Evolutionary conservation across 1,140 invertebrate species (phyloP).

Genomic region (Brachystomella parvula): DNA sequence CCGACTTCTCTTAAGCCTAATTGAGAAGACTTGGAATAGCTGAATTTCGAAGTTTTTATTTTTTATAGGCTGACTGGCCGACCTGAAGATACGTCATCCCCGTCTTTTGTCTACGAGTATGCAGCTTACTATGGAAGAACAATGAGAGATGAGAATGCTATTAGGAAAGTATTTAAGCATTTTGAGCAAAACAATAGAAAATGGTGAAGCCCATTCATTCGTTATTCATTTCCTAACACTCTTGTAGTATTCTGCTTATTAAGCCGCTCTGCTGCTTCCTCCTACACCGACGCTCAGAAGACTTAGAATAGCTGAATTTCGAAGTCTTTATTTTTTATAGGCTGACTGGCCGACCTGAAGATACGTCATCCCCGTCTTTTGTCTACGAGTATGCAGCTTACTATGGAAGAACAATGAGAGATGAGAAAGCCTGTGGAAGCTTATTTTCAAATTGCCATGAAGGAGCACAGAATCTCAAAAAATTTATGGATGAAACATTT

Average conservation of each 20-base stretch:
- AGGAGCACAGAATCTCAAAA: conserved; percentile 2
- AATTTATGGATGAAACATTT: conserved; percentile 24
- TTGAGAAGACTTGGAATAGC: no score
- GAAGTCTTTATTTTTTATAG: no score
- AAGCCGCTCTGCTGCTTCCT: no score
- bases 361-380: conserved; percentile 14
- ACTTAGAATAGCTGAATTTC: no score
- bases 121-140: conserved; percentile 22
- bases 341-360: no score
- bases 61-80: no score
- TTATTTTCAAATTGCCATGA: conserved; percentile 20
- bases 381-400: conserved; percentile 28
- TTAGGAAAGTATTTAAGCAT: conserved; percentile 21
- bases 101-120: conserved; percentile 25
- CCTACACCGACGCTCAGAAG: no score
- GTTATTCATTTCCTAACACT: no score
- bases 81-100: conserved; percentile 11
- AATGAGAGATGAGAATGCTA: conserved; percentile 3
- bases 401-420: conserved; percentile 13
- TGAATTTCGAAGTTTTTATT: no score
- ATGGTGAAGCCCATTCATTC: no score
- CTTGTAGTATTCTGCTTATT: no score
- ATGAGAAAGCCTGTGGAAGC: conserved; percentile 17
- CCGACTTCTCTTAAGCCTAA: neutral
- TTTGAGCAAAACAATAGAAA: no score